Evolutionary conservation across 2,888 invertebrate species (phyloP), one percentile per base, ranked within the genome.

Genomic region (Tiliacea citrago): DNA sequence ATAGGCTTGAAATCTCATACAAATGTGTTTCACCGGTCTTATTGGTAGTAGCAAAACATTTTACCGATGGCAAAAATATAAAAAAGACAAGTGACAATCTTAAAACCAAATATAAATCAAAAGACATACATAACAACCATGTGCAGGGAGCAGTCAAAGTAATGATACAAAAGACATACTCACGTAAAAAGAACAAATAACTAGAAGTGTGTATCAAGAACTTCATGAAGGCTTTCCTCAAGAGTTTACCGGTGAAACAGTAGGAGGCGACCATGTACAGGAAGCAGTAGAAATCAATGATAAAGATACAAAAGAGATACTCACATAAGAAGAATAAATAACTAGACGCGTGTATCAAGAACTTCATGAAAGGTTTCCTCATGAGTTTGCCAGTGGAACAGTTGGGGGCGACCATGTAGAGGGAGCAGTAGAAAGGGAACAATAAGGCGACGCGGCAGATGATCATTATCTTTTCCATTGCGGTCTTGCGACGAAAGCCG

Each of bases 281-380:
- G 9, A 2, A 16, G 6, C 12, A 57, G 1, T 24, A 39, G 45
- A 55, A 55, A 55, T 1, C 6, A 39, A 47, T 21, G 4, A 68
- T 42, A 21, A 45, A n/a, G 24, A 62, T 42, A 35, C 21, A 35
- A 51, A 58, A 6, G 1, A 35, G 0, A 18, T 45, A 78, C 78
- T 76, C 2, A 79, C 79, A 42, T 29, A 79, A 45, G 13, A 99
- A 99, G 95, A 99, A 98, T 84, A 99, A 95, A 92, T 99, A 99
- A 21, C 99, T 99, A 0, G 99, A 98, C 12, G 99, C 99, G 91
- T 99, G 99, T 71, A 99, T 98, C 90, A 99, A 97, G 93, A 99
- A 99, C 95, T 99, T 99, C 98, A 99, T 99, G 92, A 99, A 99
- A 0, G 99, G 99, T 92, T 99, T 98, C 85, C 98, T 97, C 97